These are phyloP conservation scores for Pissodes strobi DNA, from an alignment of 1,140 invertebrate genomes.

Conservation along the genomic window DNA sequence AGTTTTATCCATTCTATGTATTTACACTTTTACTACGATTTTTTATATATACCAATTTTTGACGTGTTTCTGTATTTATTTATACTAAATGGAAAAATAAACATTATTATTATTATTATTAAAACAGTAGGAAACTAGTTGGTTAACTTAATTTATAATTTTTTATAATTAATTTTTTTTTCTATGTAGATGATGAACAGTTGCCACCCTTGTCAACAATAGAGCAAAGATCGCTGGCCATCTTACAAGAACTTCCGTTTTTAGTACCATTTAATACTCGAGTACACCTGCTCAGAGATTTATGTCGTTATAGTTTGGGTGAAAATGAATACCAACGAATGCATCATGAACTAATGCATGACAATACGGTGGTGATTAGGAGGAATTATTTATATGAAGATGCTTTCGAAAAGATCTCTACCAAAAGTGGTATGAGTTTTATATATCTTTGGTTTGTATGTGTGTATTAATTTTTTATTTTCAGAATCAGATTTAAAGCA, in stretches of 20 bases:
- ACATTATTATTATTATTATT: no score
- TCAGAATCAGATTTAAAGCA: constrained; percentile 84
- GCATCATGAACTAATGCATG: constrained; percentile 45
- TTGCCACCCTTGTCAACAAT: constrained; percentile 85
- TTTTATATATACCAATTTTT: no score
- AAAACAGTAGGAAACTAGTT: no score
- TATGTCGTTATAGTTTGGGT: constrained; percentile 56
- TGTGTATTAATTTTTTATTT: constrained; percentile 1
- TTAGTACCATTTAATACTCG: constrained; percentile 88
- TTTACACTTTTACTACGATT: no score
- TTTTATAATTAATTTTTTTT: not conserved
- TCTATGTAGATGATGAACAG: constrained; percentile 59
- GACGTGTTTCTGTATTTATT: no score
- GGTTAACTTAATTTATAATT: not conserved
- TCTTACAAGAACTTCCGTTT: constrained; percentile 92
- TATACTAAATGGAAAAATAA: no score
- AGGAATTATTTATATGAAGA: constrained; percentile 96
- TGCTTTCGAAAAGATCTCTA: constrained; percentile 91
- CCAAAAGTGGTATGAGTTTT: constrained; percentile 76
- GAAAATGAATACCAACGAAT: constrained; percentile 45
- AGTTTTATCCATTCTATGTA: no score
- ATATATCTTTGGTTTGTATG: not conserved
- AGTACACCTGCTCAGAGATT: constrained; percentile 82
- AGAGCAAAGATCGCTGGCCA: constrained; percentile 84
- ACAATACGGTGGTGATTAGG: constrained; percentile 69